phyloP scores from a whole-genome alignment of 2,888 invertebrate species.

The Adelognathus sp. region DNA sequence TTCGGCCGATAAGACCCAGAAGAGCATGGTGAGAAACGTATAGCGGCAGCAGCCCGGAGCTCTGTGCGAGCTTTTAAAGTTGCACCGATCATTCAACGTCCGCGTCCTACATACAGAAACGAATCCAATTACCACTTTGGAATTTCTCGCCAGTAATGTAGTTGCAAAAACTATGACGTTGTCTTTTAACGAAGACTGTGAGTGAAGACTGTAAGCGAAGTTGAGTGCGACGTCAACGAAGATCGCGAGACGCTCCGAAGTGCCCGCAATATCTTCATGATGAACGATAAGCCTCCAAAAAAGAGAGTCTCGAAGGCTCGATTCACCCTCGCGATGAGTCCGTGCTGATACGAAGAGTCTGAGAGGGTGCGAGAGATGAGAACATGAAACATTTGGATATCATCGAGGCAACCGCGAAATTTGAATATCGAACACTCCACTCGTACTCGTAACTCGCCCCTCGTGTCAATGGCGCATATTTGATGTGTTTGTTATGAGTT shows the following conservation, averaged over 20 bases:
- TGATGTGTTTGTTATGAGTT: conserved; percentile 22
- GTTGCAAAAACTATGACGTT: conserved; percentile 19
- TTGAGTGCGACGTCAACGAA: neutral
- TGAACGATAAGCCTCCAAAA: neutral
- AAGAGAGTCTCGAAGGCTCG: neutral
- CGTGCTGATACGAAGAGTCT: neutral
- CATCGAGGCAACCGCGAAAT: conserved; percentile 5
- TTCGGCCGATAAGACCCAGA: conserved; percentile 45
- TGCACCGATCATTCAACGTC: conserved; percentile 53
- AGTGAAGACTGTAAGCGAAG: conserved; percentile 4
- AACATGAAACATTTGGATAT: neutral
- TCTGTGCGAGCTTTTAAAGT: conserved; percentile 47
- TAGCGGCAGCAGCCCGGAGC: conserved; percentile 13
- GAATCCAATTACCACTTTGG: conserved; percentile 51
- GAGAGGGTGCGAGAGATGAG: neutral
- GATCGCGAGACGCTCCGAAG: neutral
- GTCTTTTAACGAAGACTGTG: neutral
- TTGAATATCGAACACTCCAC: conserved; percentile 18
- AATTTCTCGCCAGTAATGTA: neutral
- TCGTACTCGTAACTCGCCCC: conserved; percentile 5
- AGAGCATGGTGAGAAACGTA: neutral
- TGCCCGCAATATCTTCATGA: neutral
- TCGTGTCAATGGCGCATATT: no score
- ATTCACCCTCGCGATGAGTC: neutral
- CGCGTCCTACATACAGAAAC: conserved; percentile 49